phyloP scores from a whole-genome alignment of 1,140 invertebrate genomes.

The Rhynchophorus ferrugineus region DNA sequence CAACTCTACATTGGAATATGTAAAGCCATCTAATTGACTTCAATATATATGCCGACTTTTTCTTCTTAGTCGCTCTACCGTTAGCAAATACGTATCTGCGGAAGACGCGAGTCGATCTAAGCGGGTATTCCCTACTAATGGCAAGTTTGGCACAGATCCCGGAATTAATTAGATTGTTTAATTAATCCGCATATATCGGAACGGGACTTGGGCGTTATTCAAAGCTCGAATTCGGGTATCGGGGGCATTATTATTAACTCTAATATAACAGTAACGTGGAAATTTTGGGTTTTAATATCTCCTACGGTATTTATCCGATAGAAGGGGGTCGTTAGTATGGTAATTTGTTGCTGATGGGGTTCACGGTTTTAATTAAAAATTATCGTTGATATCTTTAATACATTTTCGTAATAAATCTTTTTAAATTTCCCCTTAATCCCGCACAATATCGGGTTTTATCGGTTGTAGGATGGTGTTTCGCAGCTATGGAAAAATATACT shows the following conservation, averaged over 20 bases:
- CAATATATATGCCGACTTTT: too few species aligned
- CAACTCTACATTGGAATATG: too few species aligned
- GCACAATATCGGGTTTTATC: too few species aligned
- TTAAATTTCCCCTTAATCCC: background rate
- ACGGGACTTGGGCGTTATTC: background rate
- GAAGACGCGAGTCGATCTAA: too few species aligned
- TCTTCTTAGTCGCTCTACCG: too few species aligned
- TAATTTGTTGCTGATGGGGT: conserved; percentile 5
- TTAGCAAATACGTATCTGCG: too few species aligned
- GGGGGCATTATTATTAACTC: conserved; percentile 2
- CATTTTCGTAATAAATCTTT: background rate
- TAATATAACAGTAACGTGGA: background rate
- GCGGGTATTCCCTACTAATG: too few species aligned
- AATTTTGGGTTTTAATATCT: conserved; percentile 4
- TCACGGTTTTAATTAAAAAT: conserved; percentile 1
- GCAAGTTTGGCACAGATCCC: background rate
- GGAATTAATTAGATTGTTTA: conserved; percentile 10
- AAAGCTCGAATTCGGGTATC: background rate
- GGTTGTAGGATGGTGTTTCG: too few species aligned
- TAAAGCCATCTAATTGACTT: too few species aligned
- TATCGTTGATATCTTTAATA: background rate
- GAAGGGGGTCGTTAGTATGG: conserved; percentile 6
- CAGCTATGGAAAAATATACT: too few species aligned
- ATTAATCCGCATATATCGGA: conserved; percentile 14
- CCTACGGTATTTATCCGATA: conserved; percentile 1